Percentiles rank a stretch among this genome's conserved stretches.
Conservation (phyloP, 2,888 invertebrate genomes). For the Lasioglossum figueresi region DNA sequence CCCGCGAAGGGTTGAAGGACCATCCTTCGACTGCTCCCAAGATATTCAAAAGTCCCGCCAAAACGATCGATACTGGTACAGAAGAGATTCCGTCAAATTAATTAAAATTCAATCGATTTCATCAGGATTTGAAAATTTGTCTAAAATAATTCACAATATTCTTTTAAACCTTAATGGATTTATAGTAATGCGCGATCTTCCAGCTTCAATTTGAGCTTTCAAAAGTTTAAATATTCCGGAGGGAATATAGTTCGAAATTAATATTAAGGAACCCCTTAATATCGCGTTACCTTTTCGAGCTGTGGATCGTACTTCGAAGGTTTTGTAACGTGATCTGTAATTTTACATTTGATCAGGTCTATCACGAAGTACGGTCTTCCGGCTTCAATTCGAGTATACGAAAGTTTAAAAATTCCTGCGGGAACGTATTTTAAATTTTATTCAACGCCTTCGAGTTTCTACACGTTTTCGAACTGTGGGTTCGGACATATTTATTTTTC, state of each 20-base stretch:
- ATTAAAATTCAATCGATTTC: background rate
- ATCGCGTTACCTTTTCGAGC: background rate
- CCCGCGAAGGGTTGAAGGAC: background rate
- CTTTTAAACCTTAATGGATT: too few species aligned
- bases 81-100: background rate
- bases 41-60: background rate
- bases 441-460: background rate
- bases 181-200: too few species aligned
- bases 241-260: background rate
- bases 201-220: background rate
- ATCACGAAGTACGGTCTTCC: background rate
- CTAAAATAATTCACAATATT: background rate
- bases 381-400: background rate
- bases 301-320: too few species aligned
- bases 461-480: background rate
- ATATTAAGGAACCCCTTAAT: background rate
- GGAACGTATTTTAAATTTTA: background rate
- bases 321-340: background rate
- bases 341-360: background rate
- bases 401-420: background rate
- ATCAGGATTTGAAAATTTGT: background rate
- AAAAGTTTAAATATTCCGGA: background rate
- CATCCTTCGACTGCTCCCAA: background rate
- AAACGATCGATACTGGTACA: background rate
- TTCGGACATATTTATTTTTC: background rate